Percentiles rank a stretch among this genome's conserved stretches.
Evolutionary conservation across 1,140 invertebrate species (phyloP).

Genomic region (Bombus consobrinus): DNA sequence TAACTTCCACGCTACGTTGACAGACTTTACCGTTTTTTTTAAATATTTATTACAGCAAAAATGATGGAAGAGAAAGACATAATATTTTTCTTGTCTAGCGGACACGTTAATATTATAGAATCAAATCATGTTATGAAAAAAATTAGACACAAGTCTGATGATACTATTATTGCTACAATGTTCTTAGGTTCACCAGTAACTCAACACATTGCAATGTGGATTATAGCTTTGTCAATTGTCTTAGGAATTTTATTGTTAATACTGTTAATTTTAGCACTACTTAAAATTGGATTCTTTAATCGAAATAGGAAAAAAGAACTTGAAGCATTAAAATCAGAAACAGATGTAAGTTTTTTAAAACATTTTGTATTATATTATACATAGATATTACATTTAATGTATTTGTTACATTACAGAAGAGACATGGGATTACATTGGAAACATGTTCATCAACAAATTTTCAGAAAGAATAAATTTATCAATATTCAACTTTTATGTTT

Average conservation of each 20-base stretch:
- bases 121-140: conserved; percentile 57
- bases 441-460: conserved; percentile 55
- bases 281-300: conserved; percentile 80
- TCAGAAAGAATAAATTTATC: conserved; percentile 40
- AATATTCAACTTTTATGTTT: conserved; percentile 16
- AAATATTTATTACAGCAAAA: conserved; percentile 61
- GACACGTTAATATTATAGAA: conserved; percentile 63
- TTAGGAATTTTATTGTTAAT: conserved; percentile 75
- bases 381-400: conserved; percentile 11
- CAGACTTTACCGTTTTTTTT: not conserved
- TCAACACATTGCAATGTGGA: conserved; percentile 72
- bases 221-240: conserved; percentile 76
- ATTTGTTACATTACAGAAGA: conserved; percentile 47
- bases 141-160: conserved; percentile 53
- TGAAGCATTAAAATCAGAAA: conserved; percentile 67
- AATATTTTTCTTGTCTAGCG: conserved; percentile 72
- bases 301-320: conserved; percentile 75
- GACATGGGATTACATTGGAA: conserved; percentile 40
- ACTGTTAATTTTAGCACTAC: conserved; percentile 71
- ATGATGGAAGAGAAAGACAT: conserved; percentile 71
- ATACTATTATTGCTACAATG: conserved; percentile 68
- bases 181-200: conserved; percentile 71
- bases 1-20: not conserved
- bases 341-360: conserved; percentile 43
- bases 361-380: not conserved